Percentiles rank a stretch among this genome's conserved stretches.
Evolutionary conservation across 2,888 invertebrate genomes (phyloP).

Genomic region (Platerodrilus igneus): DNA sequence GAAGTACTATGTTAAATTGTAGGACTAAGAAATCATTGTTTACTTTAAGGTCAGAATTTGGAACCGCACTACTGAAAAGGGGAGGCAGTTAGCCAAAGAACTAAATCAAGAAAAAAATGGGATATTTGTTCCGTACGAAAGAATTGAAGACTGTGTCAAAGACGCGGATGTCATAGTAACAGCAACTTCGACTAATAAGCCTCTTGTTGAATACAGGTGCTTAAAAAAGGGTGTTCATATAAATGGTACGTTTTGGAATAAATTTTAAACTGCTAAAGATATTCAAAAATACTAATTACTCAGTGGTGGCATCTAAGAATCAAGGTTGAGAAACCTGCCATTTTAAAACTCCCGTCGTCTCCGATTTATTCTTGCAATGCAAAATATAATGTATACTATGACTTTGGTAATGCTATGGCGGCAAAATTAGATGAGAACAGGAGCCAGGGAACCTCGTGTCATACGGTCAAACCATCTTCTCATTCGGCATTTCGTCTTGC

Average conservation of each 20-base stretch:
- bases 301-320: no score
- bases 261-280: no score
- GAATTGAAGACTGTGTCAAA: slow-evolving; percentile 49
- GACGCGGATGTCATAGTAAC: slow-evolving; percentile 61
- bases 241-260: slow-evolving; percentile 50
- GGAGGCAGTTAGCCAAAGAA: slow-evolving; percentile 39
- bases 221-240: slow-evolving; percentile 56
- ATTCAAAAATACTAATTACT: no score
- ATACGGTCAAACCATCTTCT: no score
- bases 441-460: no score
- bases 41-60: slow-evolving; percentile 50
- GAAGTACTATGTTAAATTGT: slow-evolving; percentile 35
- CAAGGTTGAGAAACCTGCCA: no score
- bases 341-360: no score
- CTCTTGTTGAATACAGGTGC: slow-evolving; percentile 52
- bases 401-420: no score
- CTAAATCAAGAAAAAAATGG: slow-evolving; percentile 32
- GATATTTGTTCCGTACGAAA: slow-evolving; percentile 31
- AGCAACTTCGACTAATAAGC: slow-evolving; percentile 51
- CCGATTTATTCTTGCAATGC: no score
- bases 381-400: no score
- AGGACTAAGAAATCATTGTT: background rate
- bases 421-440: no score
- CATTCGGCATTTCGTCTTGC: no score
- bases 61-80: slow-evolving; percentile 50